Evolutionary conservation across 2,797 vertebrate species (phyloP), one percentile per base, ranked within the genome.

Genomic region (Fringilla coelebs): DNA sequence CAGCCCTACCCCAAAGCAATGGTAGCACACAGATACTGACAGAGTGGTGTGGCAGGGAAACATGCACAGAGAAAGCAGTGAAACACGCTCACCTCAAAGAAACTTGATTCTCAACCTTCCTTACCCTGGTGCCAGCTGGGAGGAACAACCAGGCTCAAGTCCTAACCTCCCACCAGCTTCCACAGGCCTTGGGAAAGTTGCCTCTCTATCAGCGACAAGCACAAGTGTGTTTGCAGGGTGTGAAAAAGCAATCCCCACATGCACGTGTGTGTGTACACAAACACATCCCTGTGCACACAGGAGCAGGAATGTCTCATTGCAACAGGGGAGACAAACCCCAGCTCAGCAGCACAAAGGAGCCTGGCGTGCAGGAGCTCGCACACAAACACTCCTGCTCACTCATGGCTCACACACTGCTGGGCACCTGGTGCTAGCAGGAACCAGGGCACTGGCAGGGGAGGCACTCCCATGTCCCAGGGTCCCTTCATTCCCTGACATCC

Each of bases 251-350:
- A 20, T 2, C 17, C 7, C 9, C 2, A 7, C 4, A 2, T 9
- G 13, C 19, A 3, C 1, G 1, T 10, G 26, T 25, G 17, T 17
- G 7, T 4, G 4, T 0, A 20, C 12, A 74, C 20, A 70, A 38
- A 68, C 5, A n/a, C 20, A 36, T 2, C 31, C 1, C 31, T 0
- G 1, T 1, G 18, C 36, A 73, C 3, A 3, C 1, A 19, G 1
- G 5, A 82, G 63, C 31, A 85, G 58, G 28, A 40, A 28, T 0
- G 5, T 36, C 55, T 21, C 17, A 10, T 29, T 51, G 54, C 36
- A 36, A 29, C 25, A 51, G 31, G 21, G 4, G 66, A 65, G 45
- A 28, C 58, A 84, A 78, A 40, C 9, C 12, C 8, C 49, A 58
- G 18, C 25, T 10, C 34, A 51, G 62, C 28, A 38, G 38, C 41